Base-by-base conservation (phyloP, 30 jellyfish, hydroid and myxozoan genomes). In the Hydractinia echinata region DNA sequence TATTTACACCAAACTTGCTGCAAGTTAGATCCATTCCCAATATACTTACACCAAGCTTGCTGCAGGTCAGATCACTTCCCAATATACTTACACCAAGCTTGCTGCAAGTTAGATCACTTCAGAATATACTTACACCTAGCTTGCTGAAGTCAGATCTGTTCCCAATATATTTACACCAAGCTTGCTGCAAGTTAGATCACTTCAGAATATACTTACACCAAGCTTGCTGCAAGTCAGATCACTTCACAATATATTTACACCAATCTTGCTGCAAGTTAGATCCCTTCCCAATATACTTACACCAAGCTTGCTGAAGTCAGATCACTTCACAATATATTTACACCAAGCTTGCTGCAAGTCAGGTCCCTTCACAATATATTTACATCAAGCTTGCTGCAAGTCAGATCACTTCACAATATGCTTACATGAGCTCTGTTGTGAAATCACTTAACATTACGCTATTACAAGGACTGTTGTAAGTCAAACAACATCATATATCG, bases 1-100 rank as follows among this genome's bases (percentile, higher is more conserved):
- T 30, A 2, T 30, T 30, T 30, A 30, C 44, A 30, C 44, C 44
- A 30, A 30, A 2, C 44, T 30, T 0, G 2, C 44, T 30, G 44
- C n/a, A 30, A 30, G 44, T 30, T 2, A 30, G 2, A 30, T 30
- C 44, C 1, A n/a, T n/a, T n/a, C n/a, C 44, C 89, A 94, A 20
- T 92, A 92, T 77, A 95, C 96, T 1, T 92, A 92, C 62, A 82
- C 82, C 51, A 82, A 69, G 19, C 97, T 95, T 4, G 84, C 68
- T 7, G 94, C 20, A 53, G 68, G 87, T 71, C 20, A 9, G 52
- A 11, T 15, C 53, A 11, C n/a, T 15, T n/a, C 21, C 1, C 21
- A 16, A 13, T 60, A 60, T 60, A 1, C 16, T 0, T 16, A 60
- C 70, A 16, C 18, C 50, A 68, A 68, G 48, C 18, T 68, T 11